These are phyloP conservation scores for Aplochiton taeniatus DNA, from an alignment of 2,797 vertebrate species.

Conservation along the genomic window DNA sequence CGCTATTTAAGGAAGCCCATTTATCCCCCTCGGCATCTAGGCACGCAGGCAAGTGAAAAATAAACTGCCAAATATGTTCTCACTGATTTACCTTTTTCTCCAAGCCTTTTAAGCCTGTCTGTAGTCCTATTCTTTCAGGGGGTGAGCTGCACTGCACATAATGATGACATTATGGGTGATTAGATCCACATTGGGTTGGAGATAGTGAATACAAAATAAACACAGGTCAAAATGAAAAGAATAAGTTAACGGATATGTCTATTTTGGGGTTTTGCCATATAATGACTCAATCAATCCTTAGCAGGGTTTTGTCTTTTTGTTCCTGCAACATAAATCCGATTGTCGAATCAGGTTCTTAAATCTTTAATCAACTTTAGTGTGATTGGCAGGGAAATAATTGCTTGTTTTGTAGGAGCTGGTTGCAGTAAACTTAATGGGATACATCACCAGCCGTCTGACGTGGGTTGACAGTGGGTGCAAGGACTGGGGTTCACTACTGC, in stretches of 20 bases:
- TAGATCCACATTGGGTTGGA: background rate
- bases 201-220: background rate
- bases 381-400: slow-evolving; percentile 67
- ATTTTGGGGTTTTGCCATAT: background rate
- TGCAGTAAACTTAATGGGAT: slow-evolving; percentile 37
- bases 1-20: slow-evolving; percentile 76
- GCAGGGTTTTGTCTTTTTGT: slow-evolving; percentile 30
- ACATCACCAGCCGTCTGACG: slow-evolving; percentile 35
- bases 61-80: slow-evolving; percentile 56
- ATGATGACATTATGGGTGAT: slow-evolving; percentile 10
- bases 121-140: slow-evolving; percentile 23
- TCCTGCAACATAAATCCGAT: slow-evolving; percentile 45
- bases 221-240: background rate
- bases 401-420: slow-evolving; percentile 64
- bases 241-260: too few species aligned
- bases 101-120: slow-evolving; percentile 42
- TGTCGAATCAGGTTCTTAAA: slow-evolving; percentile 64
- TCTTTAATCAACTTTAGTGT: slow-evolving; percentile 75
- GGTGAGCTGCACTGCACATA: slow-evolving; percentile 30
- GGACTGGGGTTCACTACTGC: background rate
- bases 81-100: slow-evolving; percentile 55
- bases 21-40: slow-evolving; percentile 57
- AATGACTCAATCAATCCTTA: slow-evolving; percentile 29
- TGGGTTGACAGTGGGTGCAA: slow-evolving; percentile 32
- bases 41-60: slow-evolving; percentile 52